Base-by-base conservation (phyloP, 2,888 invertebrate species). In the Polyommatus icarus region DNA sequence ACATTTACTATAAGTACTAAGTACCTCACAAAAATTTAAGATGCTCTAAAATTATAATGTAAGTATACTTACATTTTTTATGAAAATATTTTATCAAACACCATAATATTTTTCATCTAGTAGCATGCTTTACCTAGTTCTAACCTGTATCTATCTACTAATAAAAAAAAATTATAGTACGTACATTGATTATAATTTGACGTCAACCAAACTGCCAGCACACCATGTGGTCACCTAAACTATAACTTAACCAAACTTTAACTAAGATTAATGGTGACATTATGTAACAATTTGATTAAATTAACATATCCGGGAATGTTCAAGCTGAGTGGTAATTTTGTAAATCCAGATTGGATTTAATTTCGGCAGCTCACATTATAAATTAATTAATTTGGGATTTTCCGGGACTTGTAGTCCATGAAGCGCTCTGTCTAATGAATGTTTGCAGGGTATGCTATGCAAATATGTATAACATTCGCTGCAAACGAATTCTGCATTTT, bases 341-440 rank as follows among this genome's bases (percentile, higher is more conserved):
- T 24, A 75, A 50, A 75, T 75, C 54, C 75, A 75, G 75, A 75
- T 29, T 54, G 75, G 29, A 75, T 75, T 75, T 54, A 75, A 75
- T 75, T 75, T 18, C 54, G 50, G 50, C 50, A 15, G 50, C 75
- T 46, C 75, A n/a, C 3, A 24, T 75, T 75, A 75, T 50, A 29
- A 73, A 73, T 73, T 73, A 75, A 75, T 75, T 75, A 75, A 75
- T 54, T 75, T 29, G 29, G 75, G 15, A 75, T 54, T 54, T 75
- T 54, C 18, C 75, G 24, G 50, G 8, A 29, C 50, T 50, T 75
- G 75, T 24, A 54, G 50, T 54, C 75, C 54, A 54, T 75, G 8
- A 75, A 75, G 50, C 29, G 29, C 29, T 24, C 40, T 46, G 73
- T 54, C 54, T 75, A 54, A 75, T 75, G 75, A 75, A 75, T 29